phyloP scores from a whole-genome alignment of 2,888 invertebrate species.

The Euzophera pinguis region DNA sequence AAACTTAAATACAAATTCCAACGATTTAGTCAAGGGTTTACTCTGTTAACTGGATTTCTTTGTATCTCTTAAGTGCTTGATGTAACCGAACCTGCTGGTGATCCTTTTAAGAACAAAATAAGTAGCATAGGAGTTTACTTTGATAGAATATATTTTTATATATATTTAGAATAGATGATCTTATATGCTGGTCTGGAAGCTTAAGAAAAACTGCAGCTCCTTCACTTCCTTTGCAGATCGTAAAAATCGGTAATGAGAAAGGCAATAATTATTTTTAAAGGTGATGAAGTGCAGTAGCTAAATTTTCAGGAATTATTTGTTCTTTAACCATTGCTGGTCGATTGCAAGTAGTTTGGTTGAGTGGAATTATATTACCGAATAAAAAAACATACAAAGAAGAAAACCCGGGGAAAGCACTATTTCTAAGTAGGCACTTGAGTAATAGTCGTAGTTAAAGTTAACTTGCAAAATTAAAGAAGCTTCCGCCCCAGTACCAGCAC shows the following conservation, averaged over 20 bases:
- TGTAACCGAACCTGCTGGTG: neutral
- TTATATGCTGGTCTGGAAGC: too few species aligned
- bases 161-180: too few species aligned
- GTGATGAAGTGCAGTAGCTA: too few species aligned
- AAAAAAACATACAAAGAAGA: neutral
- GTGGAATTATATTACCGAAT: neutral
- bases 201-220: too few species aligned
- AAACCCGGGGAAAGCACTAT: neutral
- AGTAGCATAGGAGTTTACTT: neutral
- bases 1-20: conserved; percentile 8
- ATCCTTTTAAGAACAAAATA: neutral
- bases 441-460: conserved; percentile 3
- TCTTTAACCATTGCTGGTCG: too few species aligned
- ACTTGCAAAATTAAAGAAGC: neutral
- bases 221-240: too few species aligned
- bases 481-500: neutral
- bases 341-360: too few species aligned
- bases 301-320: too few species aligned
- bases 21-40: conserved; percentile 6
- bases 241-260: too few species aligned
- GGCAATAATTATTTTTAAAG: too few species aligned
- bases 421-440: neutral
- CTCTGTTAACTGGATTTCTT: conserved; percentile 8
- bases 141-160: too few species aligned
- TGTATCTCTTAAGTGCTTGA: conserved; percentile 2